phyloP scores from a whole-genome alignment of 2,888 invertebrate genomes.

The Cheiracanthium punctorium region DNA sequence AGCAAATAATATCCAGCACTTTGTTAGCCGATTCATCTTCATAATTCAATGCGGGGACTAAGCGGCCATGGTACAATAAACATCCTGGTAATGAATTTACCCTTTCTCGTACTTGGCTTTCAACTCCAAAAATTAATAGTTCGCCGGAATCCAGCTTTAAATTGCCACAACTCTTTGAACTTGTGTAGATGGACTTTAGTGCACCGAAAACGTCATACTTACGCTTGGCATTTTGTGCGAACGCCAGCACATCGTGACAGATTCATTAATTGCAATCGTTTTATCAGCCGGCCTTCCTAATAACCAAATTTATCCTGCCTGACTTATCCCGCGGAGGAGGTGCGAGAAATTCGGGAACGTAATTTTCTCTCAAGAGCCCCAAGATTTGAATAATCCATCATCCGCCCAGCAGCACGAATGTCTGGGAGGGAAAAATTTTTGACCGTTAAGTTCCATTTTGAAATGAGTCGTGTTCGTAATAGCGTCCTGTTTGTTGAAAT shows the following conservation, averaged over 20 bases:
- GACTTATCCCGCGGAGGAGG: conserved; percentile 12
- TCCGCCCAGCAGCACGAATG: neutral
- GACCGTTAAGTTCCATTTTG: neutral
- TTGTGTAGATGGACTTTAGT: neutral
- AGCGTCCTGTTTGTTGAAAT: too few species aligned
- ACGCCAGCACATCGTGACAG: conserved; percentile 6
- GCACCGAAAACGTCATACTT: neutral
- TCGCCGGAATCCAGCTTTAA: conserved; percentile 1
- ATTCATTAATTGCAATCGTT: conserved; percentile 62
- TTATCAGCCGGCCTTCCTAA: conserved; percentile 46
- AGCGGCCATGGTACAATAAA: neutral
- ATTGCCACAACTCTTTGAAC: neutral
- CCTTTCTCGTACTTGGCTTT: neutral
- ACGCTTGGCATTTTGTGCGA: neutral
- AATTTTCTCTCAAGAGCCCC: conserved; percentile 44
- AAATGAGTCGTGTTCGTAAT: too few species aligned
- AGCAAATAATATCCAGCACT: too few species aligned
- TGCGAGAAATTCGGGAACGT: conserved; percentile 47
- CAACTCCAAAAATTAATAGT: neutral
- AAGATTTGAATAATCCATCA: conserved; percentile 1
- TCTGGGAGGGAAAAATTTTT: neutral
- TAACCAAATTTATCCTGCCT: conserved; percentile 50
- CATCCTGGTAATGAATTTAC: conserved; percentile 1
- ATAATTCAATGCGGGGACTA: neutral
- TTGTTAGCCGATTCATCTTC: neutral